Conservation (phyloP, 2,113 vertebrate species). For the Tretioscincus oriximinensis region DNA sequence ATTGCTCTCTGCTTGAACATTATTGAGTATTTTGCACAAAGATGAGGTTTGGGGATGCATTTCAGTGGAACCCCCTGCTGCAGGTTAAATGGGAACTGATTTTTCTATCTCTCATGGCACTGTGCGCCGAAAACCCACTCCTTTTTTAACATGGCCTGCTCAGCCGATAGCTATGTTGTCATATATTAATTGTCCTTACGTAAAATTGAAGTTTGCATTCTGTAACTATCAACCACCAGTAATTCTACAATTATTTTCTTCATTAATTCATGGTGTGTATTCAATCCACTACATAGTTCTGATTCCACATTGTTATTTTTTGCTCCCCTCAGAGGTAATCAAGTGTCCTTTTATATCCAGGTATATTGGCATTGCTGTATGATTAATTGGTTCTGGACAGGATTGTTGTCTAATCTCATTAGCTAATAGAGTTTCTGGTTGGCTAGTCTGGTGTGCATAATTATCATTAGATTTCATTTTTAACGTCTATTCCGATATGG, state of each 20-base stretch:
- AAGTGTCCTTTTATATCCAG: slow-evolving; percentile 47
- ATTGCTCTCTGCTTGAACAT: no score
- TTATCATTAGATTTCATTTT: slow-evolving; percentile 58
- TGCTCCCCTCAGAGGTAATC: background rate
- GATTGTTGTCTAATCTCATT: slow-evolving; percentile 63
- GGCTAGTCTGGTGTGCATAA: slow-evolving; percentile 61
- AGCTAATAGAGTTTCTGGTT: slow-evolving; percentile 61
- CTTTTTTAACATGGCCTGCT: no score
- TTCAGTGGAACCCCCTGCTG: no score
- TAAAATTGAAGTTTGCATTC: background rate
- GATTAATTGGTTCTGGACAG: slow-evolving; percentile 62
- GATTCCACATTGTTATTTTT: slow-evolving; percentile 17
- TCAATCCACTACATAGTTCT: background rate
- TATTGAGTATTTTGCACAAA: no score
- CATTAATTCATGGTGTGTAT: background rate
- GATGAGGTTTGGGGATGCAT: no score
- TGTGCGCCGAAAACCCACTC: no score
- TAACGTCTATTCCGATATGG: slow-evolving; percentile 39
- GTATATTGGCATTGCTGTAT: slow-evolving; percentile 56
- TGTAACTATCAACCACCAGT: background rate
- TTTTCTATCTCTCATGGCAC: no score
- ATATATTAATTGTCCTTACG: background rate
- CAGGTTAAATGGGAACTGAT: no score
- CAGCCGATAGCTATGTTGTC: no score
- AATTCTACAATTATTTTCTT: background rate